These are phyloP conservation scores for Sphaerophoria rueppellii DNA, from an alignment of 2,888 invertebrate species.

Conservation along the genomic window DNA sequence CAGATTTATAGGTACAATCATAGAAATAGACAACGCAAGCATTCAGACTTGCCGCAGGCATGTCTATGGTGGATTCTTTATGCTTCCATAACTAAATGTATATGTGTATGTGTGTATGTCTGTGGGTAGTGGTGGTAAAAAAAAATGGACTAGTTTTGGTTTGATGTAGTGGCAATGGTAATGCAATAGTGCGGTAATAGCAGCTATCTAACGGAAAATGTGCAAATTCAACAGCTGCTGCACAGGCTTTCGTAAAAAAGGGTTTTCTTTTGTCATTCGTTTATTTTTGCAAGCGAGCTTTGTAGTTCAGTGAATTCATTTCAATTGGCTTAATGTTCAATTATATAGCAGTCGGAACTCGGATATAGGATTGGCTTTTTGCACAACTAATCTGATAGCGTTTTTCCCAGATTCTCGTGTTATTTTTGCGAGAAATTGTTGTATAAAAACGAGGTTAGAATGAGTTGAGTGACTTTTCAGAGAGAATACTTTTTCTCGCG, in stretches of 20 bases:
- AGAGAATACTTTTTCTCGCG: too few relatives aligned
- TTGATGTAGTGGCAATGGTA: constrained; percentile 5
- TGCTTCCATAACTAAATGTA: too few relatives aligned
- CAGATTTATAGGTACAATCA: constrained; percentile 3
- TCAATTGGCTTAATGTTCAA: constrained; percentile 53
- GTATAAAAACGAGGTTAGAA: too few relatives aligned
- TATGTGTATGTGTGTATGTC: not conserved
- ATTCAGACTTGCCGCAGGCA: constrained; percentile 52
- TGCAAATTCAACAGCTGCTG: constrained; percentile 68
- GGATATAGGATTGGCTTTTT: constrained; percentile 21
- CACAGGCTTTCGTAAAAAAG: not conserved
- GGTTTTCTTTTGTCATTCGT: not conserved
- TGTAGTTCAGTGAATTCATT: constrained; percentile 51
- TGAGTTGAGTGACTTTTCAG: too few relatives aligned
- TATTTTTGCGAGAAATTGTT: too few relatives aligned
- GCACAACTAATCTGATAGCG: constrained; percentile 2
- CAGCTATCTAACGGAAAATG: constrained; percentile 36
- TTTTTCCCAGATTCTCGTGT: too few relatives aligned
- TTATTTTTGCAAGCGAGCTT: not conserved
- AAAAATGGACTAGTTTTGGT: not conserved
- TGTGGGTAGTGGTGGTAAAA: not conserved
- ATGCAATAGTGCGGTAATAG: constrained; percentile 54
- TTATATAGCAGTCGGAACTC: constrained; percentile 26
- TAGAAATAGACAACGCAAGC: constrained; percentile 40
- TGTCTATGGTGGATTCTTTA: constrained; percentile 22